Evolutionary conservation across 2,888 invertebrate genomes (phyloP), one percentile per base, ranked within the genome.

Genomic region (Syrphus vitripennis): DNA sequence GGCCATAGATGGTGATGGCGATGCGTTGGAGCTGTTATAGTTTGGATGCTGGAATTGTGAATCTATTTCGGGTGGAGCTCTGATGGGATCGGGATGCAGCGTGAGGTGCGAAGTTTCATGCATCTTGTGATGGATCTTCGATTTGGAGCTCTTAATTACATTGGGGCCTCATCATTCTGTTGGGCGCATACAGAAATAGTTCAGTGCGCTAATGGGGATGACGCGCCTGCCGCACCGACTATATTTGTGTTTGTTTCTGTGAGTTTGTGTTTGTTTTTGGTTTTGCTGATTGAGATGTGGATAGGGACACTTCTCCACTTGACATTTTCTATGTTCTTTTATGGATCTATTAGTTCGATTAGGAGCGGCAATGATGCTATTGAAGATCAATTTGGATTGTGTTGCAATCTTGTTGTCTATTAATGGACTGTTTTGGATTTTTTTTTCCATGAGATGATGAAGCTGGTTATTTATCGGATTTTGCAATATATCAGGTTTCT

Each of bases 1-100:
- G 14, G 21, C 86, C 86, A 81, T 81, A 86, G 81, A 86, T 86
- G 86, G 81, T 45, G 77, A n/a, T n/a, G n/a, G n/a, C 69, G 83
- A 71, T 53, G 71, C 76, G 53, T 72, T 57, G 70, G 71, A 71
- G 57, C 71, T 55, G 45, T 65, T 0, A 12, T 50, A 24, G n/a
- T 67, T 67, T 61, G 34, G 14, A 26, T 40, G 78, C 83, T 83
- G 83, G 83, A 83, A 83, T 55, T 74, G 83, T 69, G 72, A 63
- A 59, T 81, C 86, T 86, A 86, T 86, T 86, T 86, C 57, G 72
- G 86, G 70, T 70, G 70, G 65, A 75, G 59, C 9, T 26, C 4
- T 3, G 14, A 16, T 4, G 4, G n/a, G n/a, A 5, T 1, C 6
- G 24, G 21, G 12, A 10, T 12, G 12, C 19, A 9, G 61, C 16